Base-by-base conservation (phyloP, 2,113 vertebrate genomes). In the Hylia prasina region DNA sequence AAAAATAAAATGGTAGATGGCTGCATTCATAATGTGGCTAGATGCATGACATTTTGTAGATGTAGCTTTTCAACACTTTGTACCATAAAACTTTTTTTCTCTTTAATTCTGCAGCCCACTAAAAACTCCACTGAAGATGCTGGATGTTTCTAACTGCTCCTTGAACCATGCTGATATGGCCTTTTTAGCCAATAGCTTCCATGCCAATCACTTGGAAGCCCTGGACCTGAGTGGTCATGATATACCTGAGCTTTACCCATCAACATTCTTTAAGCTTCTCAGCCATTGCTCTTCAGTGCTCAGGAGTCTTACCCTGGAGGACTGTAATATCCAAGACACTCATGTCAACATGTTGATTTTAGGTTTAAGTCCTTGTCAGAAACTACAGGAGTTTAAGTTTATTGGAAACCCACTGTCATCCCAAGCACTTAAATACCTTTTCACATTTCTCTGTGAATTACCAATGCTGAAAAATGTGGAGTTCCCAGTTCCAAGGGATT, bases 181-280 rank as follows among this genome's bases (percentile, higher is more conserved):
- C 8, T 99, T 99, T 96, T 94, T 99, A 96, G 98, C 99, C 60
- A 99, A 98, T 85, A 99, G 99, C 78, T 92, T 98, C 48, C 99
- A 99, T 40, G 98, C 99, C 1, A 96, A 98, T 47, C 93, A 98
- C 84, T 94, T 99, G 75, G 98, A 99, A 92, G 94, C 82, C 54
- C 97, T 99, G 92, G 99, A 99, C 90, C 93, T 99, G 75, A 99
- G 99, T 8, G 99, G 99, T 40, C 99, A 99, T 3, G 77, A 98
- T 70, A 95, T 99, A 65, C 81, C 97, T 22, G 88, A 94, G 22
- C 70, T 98, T 48, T 99, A 98, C 76, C 97, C 99, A n/a, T 97
- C 97, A 6, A 89, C 91, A 24, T 98, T 99, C 97, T 98, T 97
- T 68, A 99, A 98, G 93, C 98, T 99, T 53, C 98, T 99, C n/a